Conservation (phyloP, 2,113 vertebrate genomes). For the Gallinago jamesoni region DNA sequence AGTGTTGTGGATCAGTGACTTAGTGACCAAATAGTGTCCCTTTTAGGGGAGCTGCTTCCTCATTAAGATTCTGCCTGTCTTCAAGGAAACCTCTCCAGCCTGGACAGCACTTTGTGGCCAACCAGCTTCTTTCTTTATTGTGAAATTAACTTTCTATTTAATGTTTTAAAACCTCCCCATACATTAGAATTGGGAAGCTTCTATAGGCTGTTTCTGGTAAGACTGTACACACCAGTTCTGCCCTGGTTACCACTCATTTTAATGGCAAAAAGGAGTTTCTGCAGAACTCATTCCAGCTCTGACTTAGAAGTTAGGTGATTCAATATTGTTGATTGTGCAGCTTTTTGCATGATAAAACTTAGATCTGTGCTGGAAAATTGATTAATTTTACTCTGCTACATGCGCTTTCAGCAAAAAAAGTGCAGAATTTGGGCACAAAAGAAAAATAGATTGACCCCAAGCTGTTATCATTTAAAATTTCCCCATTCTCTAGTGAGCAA, state of each 20-base stretch:
- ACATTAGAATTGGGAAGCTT: background rate
- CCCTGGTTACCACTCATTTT: background rate
- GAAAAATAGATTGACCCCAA: background rate
- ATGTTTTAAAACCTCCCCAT: accelerated
- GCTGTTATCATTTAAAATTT: background rate
- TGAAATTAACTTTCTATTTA: background rate
- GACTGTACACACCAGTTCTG: background rate
- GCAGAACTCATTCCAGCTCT: background rate
- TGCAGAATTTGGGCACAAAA: background rate
- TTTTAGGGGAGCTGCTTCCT: background rate
- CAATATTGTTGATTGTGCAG: background rate
- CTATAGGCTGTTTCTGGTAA: background rate
- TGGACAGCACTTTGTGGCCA: background rate
- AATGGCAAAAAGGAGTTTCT: background rate
- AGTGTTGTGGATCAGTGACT: background rate
- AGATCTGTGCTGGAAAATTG: background rate
- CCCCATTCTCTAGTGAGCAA: background rate
- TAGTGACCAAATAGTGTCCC: background rate
- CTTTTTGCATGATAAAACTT: background rate
- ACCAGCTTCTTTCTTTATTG: background rate
- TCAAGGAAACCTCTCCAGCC: background rate
- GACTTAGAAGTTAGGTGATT: background rate
- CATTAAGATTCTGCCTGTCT: no score
- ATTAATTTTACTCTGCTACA: background rate
- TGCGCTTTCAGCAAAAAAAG: accelerated